Evolutionary conservation across 2,888 invertebrate genomes (phyloP), one percentile per base, ranked within the genome.

Genomic region (Ochlodes sylvanus): DNA sequence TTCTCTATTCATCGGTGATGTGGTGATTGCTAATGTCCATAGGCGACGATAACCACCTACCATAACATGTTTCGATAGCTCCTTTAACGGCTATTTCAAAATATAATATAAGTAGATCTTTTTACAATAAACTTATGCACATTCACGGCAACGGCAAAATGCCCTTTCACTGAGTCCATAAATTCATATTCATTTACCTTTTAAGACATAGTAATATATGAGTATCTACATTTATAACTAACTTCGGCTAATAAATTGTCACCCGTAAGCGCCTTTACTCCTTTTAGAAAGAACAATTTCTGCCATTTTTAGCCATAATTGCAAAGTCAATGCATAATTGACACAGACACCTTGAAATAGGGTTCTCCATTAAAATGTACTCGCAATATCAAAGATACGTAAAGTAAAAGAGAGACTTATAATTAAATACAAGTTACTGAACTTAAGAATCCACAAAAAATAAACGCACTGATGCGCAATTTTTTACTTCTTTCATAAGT

Each of bases 261-360:
- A 42, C 42, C 63, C 63, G 19, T 64, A 47, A 47, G 15, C 50
- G 27, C 50, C 19, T 65, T 58, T 55, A 42, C 27, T 55, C 55
- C 55, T 42, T 63, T 44, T 55, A 15, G 44, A 27, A 63, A 42
- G 55, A 10, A 41, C 55, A 63, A 55, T 63, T 63, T 63, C 44
- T 38, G 32, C 63, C 63, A 42, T 63, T 56, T 63, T 44, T 32
- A 55, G 63, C 32, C 63, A 44, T 63, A 63, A n/a, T n/a, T n/a
- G n/a, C n/a, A n/a, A n/a, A n/a, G n/a, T n/a, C n/a, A n/a, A n/a
- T n/a, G n/a, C n/a, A n/a, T n/a, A n/a, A 63, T 63, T 63, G 63
- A 63, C 55, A 63, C 17, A 9, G 54, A 38, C 42, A 42, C 21
- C 15, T 32, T 27, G 47, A 42, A 55, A 63, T 54, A 42, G 42